Evolutionary conservation across 2,113 vertebrate genomes (phyloP), one percentile per base, ranked within the genome.

Genomic region (Panthera leo): DNA sequence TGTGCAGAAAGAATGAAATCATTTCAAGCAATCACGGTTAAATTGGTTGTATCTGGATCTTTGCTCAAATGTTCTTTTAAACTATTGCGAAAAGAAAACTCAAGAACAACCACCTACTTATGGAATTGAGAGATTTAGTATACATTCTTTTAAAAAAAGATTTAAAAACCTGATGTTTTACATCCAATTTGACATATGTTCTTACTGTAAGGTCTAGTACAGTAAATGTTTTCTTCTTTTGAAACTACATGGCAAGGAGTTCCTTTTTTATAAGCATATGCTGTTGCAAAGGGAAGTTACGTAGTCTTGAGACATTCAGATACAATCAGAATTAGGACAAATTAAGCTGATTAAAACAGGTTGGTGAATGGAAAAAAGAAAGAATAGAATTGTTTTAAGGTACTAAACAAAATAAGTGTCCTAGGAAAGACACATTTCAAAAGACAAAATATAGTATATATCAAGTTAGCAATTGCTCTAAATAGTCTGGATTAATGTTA

Each of bases 31-130:
- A 84, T 61, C 3, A 67, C 39, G 0, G 88, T 84, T 45, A 88
- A 95, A 80, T 70, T 42, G 12, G 2, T 51, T 68, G 1, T 70
- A 76, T 42, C 19, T 96, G 12, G 25, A 65, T 63, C 4, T 82
- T 85, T 91, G 25, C 27, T 95, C 86, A 96, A 96, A 80, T 87
- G 13, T 5, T 73, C 29, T 95, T 93, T 95, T 95, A 94, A 87
- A 3, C 25, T 92, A 34, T 63, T 61, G 13, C 85, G 48, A 21
- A 39, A 3, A 45, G 68, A 89, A 70, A 92, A 76, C 4, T 85
- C 27, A 89, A 82, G 29, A 95, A 78, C 27, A 82, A 70, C 1
- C 23, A 45, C 5, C 1, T 6, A 73, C 1, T 1, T 95, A 91
- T 65, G 18, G n/a, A 89, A 70, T 68, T 68, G 19, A 87, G 13